phyloP scores from a whole-genome alignment of 2,113 vertebrate genomes.

The Clarias batrachus region DNA sequence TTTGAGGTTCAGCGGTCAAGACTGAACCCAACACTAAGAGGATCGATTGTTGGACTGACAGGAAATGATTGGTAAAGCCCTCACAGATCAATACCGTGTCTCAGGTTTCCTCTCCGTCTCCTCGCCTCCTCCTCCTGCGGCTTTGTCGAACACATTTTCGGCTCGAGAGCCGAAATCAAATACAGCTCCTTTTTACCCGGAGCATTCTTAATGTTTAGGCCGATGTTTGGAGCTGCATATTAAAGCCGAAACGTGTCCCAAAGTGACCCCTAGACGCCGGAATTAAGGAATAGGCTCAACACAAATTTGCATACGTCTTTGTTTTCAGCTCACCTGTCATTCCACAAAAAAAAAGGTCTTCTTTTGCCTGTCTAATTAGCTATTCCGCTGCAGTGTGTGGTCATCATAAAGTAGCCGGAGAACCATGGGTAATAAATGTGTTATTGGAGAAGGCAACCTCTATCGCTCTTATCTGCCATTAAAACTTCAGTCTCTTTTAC shows the following conservation, averaged over 20 bases:
- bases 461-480: constrained; percentile 72
- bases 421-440: constrained; percentile 64
- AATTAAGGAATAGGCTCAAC: constrained; percentile 43
- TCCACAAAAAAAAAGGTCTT: constrained; percentile 40
- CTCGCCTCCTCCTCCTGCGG: constrained; percentile 7
- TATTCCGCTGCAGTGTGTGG: constrained; percentile 65
- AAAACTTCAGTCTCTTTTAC: constrained; percentile 74
- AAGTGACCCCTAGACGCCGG: constrained; percentile 24
- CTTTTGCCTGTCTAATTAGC: constrained; percentile 73
- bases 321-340: constrained; percentile 57
- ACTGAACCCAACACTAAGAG: constrained; percentile 33
- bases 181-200: constrained; percentile 1
- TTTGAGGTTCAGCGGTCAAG: constrained; percentile 50
- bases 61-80: constrained; percentile 49
- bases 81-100: constrained; percentile 40
- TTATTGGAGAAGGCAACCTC: constrained; percentile 69
- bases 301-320: constrained; percentile 48
- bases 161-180: constrained; percentile 17
- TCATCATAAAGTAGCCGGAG: constrained; percentile 59
- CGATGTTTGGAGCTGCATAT: constrained; percentile 37
- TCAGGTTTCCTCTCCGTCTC: constrained; percentile 35
- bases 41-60: constrained; percentile 48
- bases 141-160: constrained; percentile 17
- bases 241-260: constrained; percentile 35
- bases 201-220: constrained; percentile 20